phyloP scores from a whole-genome alignment of 2,113 vertebrate species.

The Eretmochelys imbricata region DNA sequence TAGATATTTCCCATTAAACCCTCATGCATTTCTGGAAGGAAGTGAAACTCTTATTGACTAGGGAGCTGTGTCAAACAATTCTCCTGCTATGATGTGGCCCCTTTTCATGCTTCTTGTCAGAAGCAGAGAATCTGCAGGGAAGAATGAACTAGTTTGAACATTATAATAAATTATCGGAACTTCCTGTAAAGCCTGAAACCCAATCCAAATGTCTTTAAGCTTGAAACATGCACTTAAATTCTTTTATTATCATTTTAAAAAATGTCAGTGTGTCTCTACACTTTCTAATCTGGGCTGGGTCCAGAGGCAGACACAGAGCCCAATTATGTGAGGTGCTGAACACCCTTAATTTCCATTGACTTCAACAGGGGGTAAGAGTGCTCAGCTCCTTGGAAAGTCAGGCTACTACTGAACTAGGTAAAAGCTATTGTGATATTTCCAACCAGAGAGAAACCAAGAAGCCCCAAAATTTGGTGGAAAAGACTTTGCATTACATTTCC shows the following conservation, averaged over 20 bases:
- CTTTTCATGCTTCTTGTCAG: neutral
- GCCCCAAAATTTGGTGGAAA: too few relatives aligned
- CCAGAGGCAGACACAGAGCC: neutral
- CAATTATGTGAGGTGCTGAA: neutral
- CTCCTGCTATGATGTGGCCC: neutral
- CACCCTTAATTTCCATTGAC: neutral
- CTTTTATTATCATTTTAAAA: neutral
- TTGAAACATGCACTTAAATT: neutral
- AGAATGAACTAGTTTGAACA: neutral
- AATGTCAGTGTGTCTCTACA: neutral
- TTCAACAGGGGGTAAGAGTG: too few relatives aligned
- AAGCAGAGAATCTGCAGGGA: neutral
- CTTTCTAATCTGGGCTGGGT: neutral
- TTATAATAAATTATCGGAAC: neutral
- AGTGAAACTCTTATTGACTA: neutral
- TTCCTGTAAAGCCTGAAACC: neutral
- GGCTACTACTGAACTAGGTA: too few relatives aligned
- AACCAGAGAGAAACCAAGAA: too few relatives aligned
- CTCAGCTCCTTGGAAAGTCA: too few relatives aligned
- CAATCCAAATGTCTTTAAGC: neutral
- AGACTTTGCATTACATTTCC: neutral
- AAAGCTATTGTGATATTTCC: too few relatives aligned
- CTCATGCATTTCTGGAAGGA: neutral
- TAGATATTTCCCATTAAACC: neutral
- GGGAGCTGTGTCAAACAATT: neutral